Conservation (phyloP, 2,888 invertebrate species). For the Pharmacophagus antenor region DNA sequence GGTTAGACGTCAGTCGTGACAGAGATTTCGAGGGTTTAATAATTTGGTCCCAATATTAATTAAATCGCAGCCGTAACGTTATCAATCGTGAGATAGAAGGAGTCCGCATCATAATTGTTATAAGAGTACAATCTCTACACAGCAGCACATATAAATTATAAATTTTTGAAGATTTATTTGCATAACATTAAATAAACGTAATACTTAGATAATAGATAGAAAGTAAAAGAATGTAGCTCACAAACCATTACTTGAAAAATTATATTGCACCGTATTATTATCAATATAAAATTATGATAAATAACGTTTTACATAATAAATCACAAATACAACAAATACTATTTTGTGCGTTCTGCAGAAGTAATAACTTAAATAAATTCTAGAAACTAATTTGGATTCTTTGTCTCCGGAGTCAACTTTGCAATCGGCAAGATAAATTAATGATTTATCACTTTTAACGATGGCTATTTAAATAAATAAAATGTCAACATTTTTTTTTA, state of each 20-base stretch:
- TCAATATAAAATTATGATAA: no score
- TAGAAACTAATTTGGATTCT: neutral
- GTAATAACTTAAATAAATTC: neutral
- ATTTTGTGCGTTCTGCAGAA: no score
- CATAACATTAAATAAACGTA: neutral
- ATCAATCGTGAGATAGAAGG: neutral
- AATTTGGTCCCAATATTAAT: conserved; percentile 1
- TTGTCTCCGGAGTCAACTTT: neutral
- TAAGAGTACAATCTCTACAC: no score
- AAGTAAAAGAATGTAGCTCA: no score
- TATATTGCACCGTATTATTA: no score
- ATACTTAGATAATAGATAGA: no score
- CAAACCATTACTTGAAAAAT: no score
- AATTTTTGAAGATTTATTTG: neutral
- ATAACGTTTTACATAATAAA: no score
- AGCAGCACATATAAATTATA: neutral
- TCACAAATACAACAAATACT: no score
- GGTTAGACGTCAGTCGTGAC: neutral
- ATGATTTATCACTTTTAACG: neutral
- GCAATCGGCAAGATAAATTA: neutral
- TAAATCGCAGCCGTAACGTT: neutral
- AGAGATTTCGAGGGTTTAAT: neutral
- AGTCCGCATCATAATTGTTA: conserved; percentile 1
- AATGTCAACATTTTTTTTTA: neutral
- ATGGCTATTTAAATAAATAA: neutral